A percentile compares a stretch with the other conserved stretches of the same genome.
These are phyloP conservation scores for Neolamprologus sp. DNA, from an alignment of 2,113 vertebrate genomes.

Conservation along the genomic window DNA sequence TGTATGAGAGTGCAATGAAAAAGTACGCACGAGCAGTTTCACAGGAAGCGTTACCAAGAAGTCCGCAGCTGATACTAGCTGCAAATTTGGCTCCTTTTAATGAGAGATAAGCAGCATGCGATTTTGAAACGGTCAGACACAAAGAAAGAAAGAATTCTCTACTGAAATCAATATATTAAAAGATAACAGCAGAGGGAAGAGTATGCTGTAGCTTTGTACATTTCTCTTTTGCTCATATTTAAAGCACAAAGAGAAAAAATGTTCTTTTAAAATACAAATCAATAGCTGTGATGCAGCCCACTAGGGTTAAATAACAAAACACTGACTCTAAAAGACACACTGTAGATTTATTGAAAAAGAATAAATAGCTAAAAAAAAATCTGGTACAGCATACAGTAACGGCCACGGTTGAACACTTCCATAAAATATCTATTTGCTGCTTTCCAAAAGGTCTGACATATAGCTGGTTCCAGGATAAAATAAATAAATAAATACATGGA, in stretches of 20 bases:
- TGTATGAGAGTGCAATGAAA: background rate
- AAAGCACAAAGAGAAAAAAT: background rate
- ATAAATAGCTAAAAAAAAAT: slow-evolving; percentile 19
- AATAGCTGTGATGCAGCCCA: background rate
- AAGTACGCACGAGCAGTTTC: background rate
- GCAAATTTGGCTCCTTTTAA: background rate
- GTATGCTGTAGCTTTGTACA: background rate
- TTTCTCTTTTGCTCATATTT: background rate
- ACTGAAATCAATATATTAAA: background rate
- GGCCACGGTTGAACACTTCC: background rate
- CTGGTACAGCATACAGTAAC: background rate
- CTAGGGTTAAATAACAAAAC: background rate
- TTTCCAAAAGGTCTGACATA: background rate
- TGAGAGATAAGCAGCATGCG: background rate
- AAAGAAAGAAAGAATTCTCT: background rate
- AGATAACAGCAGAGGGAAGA: background rate
- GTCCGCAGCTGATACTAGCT: background rate
- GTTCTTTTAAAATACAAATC: background rate
- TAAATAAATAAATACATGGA: background rate
- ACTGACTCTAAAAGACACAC: background rate
- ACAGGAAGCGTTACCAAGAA: background rate
- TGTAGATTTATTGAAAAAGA: background rate
- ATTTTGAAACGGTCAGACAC: background rate
- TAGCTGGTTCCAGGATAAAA: background rate
- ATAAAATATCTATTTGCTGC: background rate